Evolutionary conservation across 2,797 vertebrate genomes (phyloP).

Genomic region (Pogonophryne albipinna): DNA sequence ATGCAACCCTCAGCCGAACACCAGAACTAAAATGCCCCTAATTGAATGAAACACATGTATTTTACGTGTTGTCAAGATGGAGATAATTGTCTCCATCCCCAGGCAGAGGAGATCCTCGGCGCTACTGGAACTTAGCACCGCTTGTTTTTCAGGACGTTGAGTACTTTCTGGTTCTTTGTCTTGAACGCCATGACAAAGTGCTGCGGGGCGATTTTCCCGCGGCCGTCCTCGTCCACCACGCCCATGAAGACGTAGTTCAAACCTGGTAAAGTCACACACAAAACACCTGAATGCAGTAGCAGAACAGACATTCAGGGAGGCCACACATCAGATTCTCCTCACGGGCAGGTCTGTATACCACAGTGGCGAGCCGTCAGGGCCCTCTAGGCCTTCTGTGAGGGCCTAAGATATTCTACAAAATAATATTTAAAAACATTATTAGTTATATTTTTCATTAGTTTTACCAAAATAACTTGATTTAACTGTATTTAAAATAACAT

Average conservation of each 20-base stretch:
- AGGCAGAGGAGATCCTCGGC: conserved; percentile 30
- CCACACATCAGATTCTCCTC: conserved; percentile 72
- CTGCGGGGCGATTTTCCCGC: conserved; percentile 91
- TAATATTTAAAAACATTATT: too few species aligned
- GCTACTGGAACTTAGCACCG: conserved; percentile 85
- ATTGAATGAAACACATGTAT: conserved; percentile 25
- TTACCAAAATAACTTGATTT: too few species aligned
- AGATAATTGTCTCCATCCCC: conserved; percentile 47
- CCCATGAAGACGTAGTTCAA: conserved; percentile 99
- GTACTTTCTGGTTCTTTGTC: conserved; percentile 93
- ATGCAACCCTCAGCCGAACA: conserved; percentile 6
- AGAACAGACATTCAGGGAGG: conserved; percentile 84
- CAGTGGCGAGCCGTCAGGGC: too few species aligned
- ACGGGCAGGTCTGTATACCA: conserved; percentile 39
- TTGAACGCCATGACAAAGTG: conserved; percentile 95
- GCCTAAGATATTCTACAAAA: too few species aligned
- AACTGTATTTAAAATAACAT: too few species aligned
- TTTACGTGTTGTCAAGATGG: conserved; percentile 16
- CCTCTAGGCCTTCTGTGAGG: too few species aligned
- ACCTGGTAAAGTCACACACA: conserved; percentile 90
- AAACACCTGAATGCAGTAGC: conserved; percentile 88
- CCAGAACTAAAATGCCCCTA: conserved; percentile 7
- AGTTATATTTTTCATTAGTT: too few species aligned
- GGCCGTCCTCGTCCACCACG: conserved; percentile 92
- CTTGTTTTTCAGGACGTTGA: conserved; percentile 92